These are phyloP conservation scores for Sinopyrophorus schimmeli DNA, from an alignment of 2,888 invertebrate genomes.

Conservation along the genomic window DNA sequence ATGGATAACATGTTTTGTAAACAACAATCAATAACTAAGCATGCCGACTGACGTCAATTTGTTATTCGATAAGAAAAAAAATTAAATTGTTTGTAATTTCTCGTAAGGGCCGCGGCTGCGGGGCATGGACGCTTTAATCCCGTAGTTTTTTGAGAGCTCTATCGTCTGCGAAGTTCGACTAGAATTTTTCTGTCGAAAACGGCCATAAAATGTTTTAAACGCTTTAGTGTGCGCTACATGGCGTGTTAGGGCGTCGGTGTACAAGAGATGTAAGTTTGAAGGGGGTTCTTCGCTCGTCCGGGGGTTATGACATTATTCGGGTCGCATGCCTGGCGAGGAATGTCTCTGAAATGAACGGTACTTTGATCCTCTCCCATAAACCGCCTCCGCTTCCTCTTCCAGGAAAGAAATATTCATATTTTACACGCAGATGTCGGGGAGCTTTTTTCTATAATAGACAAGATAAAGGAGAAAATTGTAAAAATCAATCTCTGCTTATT, in stretches of 20 bases:
- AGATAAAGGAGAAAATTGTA: too few relatives aligned
- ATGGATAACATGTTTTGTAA: too few relatives aligned
- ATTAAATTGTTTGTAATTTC: too few relatives aligned
- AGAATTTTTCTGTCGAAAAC: too few relatives aligned
- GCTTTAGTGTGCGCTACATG: constrained; percentile 14
- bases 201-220: constrained; percentile 13
- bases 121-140: too few relatives aligned
- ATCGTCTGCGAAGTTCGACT: too few relatives aligned
- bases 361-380: constrained; percentile 32
- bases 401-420: constrained; percentile 34
- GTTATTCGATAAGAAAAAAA: too few relatives aligned
- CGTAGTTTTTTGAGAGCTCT: too few relatives aligned
- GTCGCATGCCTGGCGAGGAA: constrained; percentile 32
- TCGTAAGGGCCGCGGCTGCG: too few relatives aligned
- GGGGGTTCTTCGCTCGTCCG: constrained; percentile 23
- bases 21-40: too few relatives aligned
- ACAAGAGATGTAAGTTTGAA: constrained; percentile 27
- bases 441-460: constrained; percentile 20
- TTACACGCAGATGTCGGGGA: constrained; percentile 29
- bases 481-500: too few relatives aligned
- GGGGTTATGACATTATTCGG: constrained; percentile 34
- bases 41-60: too few relatives aligned
- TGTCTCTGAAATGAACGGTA: constrained; percentile 31
- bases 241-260: constrained; percentile 19
- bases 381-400: constrained; percentile 29